These are phyloP conservation scores for Pollachius pollachius DNA, from an alignment of 2,113 vertebrate genomes.

Conservation along the genomic window DNA sequence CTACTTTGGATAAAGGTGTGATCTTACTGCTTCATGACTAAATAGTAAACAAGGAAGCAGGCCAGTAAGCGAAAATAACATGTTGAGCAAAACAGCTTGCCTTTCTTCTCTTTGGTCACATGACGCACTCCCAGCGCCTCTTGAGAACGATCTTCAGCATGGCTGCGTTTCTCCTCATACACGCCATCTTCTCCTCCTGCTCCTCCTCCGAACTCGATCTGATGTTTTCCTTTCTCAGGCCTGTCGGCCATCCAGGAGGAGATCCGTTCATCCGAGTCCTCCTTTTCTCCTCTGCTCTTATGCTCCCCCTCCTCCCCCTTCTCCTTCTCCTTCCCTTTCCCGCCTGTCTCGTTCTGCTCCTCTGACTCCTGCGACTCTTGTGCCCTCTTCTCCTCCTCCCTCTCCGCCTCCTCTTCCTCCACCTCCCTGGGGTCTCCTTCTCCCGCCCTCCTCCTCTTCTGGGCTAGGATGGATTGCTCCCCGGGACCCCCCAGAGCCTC, in stretches of 20 bases:
- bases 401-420: constrained; percentile 39
- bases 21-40: no score
- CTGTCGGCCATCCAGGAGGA: constrained; percentile 50
- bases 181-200: constrained; percentile 24
- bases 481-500: constrained; percentile 61
- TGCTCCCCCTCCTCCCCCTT: constrained; percentile 10
- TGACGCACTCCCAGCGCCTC: constrained; percentile 41
- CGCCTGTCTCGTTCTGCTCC: constrained; percentile 47
- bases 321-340: constrained; percentile 19
- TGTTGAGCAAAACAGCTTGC: constrained; percentile 18
- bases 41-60: not conserved
- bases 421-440: not conserved
- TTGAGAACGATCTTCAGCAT: constrained; percentile 53
- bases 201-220: constrained; percentile 44
- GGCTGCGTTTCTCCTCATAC: constrained; percentile 34
- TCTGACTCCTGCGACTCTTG: constrained; percentile 26
- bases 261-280: constrained; percentile 48
- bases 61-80: not conserved
- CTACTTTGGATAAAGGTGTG: no score
- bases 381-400: constrained; percentile 36
- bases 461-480: constrained; percentile 54
- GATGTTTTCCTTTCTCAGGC: constrained; percentile 1
- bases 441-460: constrained; percentile 47
- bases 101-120: constrained; percentile 30
- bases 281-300: constrained; percentile 21